These are phyloP conservation scores for Diploscapter pachys DNA, from an alignment of 1,140 invertebrate species.

Conservation along the genomic window DNA sequence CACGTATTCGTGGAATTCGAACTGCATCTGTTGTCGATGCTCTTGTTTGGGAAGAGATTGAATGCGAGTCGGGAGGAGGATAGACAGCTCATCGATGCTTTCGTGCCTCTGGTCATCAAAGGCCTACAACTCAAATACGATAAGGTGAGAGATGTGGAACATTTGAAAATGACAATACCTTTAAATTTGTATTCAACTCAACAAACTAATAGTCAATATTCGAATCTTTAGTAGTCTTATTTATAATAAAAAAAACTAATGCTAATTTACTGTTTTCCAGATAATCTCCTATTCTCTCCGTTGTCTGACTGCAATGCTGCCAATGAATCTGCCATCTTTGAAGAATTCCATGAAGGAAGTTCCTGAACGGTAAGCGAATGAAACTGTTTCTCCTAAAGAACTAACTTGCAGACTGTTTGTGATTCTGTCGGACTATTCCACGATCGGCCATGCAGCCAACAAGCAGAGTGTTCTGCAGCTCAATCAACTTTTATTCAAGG, in stretches of 20 bases:
- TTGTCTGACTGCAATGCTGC: slow-evolving; percentile 5
- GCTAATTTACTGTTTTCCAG: too few relatives aligned
- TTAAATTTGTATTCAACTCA: too few relatives aligned
- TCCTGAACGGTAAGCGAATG: slow-evolving; percentile 10
- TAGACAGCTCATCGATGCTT: slow-evolving; percentile 70
- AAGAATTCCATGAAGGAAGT: slow-evolving; percentile 65
- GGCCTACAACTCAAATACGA: slow-evolving; percentile 78
- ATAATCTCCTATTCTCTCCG: slow-evolving; percentile 59
- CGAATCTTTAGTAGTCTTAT: too few relatives aligned
- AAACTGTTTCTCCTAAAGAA: not conserved
- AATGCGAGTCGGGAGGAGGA: slow-evolving; percentile 25
- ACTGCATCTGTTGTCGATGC: slow-evolving; percentile 63
- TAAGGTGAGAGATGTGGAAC: slow-evolving; percentile 65
- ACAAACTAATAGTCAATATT: too few relatives aligned
- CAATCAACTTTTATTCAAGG: slow-evolving; percentile 82
- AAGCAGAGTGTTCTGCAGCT: slow-evolving; percentile 77
- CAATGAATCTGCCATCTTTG: slow-evolving; percentile 56
- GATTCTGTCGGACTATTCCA: slow-evolving; percentile 83
- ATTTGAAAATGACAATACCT: too few relatives aligned
- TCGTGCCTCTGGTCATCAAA: slow-evolving; percentile 72
- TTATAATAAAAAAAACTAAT: too few relatives aligned
- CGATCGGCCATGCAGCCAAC: slow-evolving; percentile 76
- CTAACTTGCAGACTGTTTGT: slow-evolving; percentile 68
- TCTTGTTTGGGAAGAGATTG: slow-evolving; percentile 29
- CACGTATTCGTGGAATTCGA: slow-evolving; percentile 88